phyloP scores from a whole-genome alignment of 2,888 invertebrate species.

The Callinectes sapidus region DNA sequence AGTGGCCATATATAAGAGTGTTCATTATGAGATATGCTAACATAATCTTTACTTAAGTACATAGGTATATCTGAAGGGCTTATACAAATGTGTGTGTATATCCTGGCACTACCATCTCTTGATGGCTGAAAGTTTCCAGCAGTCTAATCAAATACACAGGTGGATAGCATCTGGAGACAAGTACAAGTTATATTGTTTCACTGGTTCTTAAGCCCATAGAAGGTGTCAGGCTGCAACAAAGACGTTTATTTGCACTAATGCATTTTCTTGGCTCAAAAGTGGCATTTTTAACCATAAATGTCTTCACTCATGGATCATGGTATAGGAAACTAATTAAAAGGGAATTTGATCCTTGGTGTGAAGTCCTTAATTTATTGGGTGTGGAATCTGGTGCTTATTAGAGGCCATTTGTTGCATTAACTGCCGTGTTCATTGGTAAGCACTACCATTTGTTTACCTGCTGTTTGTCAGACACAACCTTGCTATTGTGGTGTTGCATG shows the following conservation, averaged over 20 bases:
- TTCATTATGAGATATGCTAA: neutral
- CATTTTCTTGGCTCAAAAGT: neutral
- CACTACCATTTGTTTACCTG: neutral
- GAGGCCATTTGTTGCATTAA: neutral
- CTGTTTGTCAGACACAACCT: neutral
- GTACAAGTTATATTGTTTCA: neutral
- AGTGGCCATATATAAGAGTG: neutral
- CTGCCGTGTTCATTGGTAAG: neutral
- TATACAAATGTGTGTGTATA: neutral
- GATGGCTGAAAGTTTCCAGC: neutral
- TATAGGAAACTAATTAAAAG: neutral
- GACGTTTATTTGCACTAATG: neutral
- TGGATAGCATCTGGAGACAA: neutral
- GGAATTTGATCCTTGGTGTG: neutral
- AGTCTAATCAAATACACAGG: constrained; percentile 15
- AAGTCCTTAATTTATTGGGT: neutral
- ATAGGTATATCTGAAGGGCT: neutral
- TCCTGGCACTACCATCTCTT: neutral
- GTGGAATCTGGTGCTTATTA: neutral
- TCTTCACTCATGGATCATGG: neutral
- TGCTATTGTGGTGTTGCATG: neutral
- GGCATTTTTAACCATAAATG: neutral
- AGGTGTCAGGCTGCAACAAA: neutral
- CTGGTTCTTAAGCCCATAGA: neutral
- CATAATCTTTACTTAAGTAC: neutral